Evolutionary conservation across 2,113 vertebrate species (phyloP).

Genomic region (Planiliza haematocheilus): DNA sequence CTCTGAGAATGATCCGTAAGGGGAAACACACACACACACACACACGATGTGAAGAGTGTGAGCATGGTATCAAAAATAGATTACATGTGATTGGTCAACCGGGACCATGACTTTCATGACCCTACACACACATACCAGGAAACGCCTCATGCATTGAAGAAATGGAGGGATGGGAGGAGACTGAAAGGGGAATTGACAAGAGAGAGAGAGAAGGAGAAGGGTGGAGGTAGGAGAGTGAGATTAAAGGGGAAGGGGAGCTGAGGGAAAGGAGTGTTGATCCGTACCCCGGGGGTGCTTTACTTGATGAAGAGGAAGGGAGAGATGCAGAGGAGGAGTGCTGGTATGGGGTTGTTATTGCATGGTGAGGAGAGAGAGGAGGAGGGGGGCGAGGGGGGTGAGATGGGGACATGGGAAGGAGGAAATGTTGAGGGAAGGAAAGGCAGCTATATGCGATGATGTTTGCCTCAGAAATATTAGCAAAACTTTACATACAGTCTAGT

Average conservation of each 20-base stretch:
- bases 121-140: constrained; percentile 15
- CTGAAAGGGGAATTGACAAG: constrained; percentile 39
- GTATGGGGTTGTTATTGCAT: constrained; percentile 6
- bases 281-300: constrained; percentile 21
- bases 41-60: neutral
- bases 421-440: neutral
- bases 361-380: constrained; percentile 1
- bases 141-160: constrained; percentile 24
- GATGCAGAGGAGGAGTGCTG: constrained; percentile 16
- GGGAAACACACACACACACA: neutral
- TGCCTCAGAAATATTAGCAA: too few relatives aligned
- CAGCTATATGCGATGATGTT: neutral
- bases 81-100: constrained; percentile 39
- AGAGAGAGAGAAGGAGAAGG: constrained; percentile 15
- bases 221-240: constrained; percentile 49
- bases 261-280: constrained; percentile 39
- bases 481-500: too few relatives aligned
- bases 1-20: neutral
- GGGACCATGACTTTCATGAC: constrained; percentile 54
- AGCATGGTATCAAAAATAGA: constrained; percentile 10
- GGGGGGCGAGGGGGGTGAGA: neutral
- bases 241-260: constrained; percentile 41
- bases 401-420: neutral
- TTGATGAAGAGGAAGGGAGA: constrained; percentile 34
- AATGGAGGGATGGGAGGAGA: constrained; percentile 20